Evolutionary conservation across 2,888 invertebrate genomes (phyloP), one percentile per base, ranked within the genome.

Genomic region (Anaspis maculata): DNA sequence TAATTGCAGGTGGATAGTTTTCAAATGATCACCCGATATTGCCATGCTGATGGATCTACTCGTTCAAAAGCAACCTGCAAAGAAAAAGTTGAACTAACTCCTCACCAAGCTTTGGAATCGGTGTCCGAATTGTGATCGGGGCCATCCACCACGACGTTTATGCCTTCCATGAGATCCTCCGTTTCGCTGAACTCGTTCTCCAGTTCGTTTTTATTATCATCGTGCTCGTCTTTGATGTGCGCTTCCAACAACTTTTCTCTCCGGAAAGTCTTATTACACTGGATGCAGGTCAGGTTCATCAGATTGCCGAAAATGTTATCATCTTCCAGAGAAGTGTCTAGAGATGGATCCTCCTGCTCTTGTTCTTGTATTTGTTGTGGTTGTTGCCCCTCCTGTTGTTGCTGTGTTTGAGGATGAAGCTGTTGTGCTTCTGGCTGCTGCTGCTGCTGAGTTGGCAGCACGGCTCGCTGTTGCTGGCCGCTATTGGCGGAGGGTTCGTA

Each of bases 81-180:
- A n/a, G n/a, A n/a, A n/a, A n/a, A n/a, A n/a, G n/a, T n/a, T n/a
- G n/a, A n/a, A n/a, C n/a, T n/a, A n/a, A 19, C 5, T 19, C 5
- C 19, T 5, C 41, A 52, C 62, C 61, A 63, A 6, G 56, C 57
- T 40, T 64, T 63, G 6, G 59, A 30, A 15, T 42, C 42, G 19
- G 48, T 51, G 12, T 56, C 57, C n/a, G 51, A 46, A 32, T 44
- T 43, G 15, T 44, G 46, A 25, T 62, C 63, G 13, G 60, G 72
- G 22, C 68, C 74, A 50, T 76, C 76, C 45, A 84, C 85, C 9
- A 83, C 78, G 46, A 82, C 82, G 47, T 84, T 74, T 49, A 88
- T 86, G 27, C 87, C 87, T 52, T 83, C 87, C 76, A 88, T 82
- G 62, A 88, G 73, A 62, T 88, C 88, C 59, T 88, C 88, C 0